Percentiles rank a stretch among this genome's conserved stretches.
Conservation (phyloP, 2,797 vertebrate species). For the Alosa sapidissima region DNA sequence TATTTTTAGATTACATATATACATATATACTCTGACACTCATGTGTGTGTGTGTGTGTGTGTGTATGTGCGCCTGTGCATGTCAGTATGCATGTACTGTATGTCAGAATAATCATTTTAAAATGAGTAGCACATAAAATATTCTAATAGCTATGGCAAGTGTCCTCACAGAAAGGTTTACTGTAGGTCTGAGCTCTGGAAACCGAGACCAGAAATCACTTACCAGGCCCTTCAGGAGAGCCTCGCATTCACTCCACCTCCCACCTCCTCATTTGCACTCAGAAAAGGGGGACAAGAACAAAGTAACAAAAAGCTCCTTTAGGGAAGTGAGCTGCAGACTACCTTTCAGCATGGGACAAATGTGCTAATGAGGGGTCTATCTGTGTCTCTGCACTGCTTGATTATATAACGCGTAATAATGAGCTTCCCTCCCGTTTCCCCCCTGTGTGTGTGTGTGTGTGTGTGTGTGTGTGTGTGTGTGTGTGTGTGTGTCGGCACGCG, state of each 20-base stretch:
- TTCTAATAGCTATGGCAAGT: background rate
- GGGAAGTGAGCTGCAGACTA: constrained; percentile 5
- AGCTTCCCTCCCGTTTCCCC: background rate
- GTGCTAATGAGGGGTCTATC: background rate
- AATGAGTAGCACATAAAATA: background rate
- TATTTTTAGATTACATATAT: too few relatives aligned
- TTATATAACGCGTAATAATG: constrained; percentile 30
- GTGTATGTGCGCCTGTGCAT: background rate
- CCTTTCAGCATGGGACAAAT: background rate
- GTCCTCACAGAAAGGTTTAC: background rate
- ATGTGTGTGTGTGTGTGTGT: background rate
- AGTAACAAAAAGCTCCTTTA: background rate
- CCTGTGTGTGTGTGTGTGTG: too few relatives aligned
- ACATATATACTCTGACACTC: too few relatives aligned
- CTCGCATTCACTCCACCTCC: background rate
- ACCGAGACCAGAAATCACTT: background rate
- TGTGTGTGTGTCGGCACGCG: background rate
- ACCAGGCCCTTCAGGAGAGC: background rate
- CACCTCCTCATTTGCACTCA: background rate
- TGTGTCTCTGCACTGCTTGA: background rate
- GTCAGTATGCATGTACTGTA: background rate
- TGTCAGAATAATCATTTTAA: background rate
- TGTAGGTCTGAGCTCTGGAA: background rate
- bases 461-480: too few relatives aligned
- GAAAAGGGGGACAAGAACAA: background rate